A percentile compares a stretch with the other conserved stretches of the same genome.
These are phyloP conservation scores for Rhimphoctona megacephalus DNA, from an alignment of 2,888 invertebrate genomes.

Conservation along the genomic window DNA sequence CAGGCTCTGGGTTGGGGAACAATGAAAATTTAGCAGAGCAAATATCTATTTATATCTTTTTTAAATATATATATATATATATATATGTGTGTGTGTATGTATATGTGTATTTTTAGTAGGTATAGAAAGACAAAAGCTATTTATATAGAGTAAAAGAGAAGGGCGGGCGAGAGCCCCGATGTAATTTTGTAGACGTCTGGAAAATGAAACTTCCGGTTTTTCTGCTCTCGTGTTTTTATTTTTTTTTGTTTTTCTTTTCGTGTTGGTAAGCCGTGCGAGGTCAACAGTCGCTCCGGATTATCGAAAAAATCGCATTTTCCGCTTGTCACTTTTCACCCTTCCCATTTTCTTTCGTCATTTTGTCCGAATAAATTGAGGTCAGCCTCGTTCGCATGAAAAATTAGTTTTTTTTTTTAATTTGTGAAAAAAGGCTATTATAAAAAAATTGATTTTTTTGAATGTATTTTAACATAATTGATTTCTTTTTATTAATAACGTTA, in stretches of 20 bases:
- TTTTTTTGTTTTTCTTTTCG: neutral
- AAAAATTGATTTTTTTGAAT: constrained; percentile 1
- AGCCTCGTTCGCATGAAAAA: constrained; percentile 3
- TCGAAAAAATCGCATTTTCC: no score
- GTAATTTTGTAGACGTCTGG: constrained; percentile 63
- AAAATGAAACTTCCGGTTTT: constrained; percentile 64
- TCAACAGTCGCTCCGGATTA: no score
- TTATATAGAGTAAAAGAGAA: constrained; percentile 37
- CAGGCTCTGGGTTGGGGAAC: neutral
- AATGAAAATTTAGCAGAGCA: constrained; percentile 14
- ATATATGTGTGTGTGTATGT: neutral
- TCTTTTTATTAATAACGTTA: constrained; percentile 1
- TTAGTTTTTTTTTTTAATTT: neutral
- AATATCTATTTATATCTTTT: neutral
- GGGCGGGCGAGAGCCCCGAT: constrained; percentile 57
- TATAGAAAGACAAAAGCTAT: constrained; percentile 25
- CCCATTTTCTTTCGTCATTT: no score
- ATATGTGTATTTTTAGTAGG: neutral
- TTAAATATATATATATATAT: neutral
- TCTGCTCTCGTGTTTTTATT: constrained; percentile 6
- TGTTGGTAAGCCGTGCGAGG: neutral
- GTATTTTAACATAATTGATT: neutral
- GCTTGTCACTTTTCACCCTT: no score
- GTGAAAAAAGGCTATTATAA: neutral
- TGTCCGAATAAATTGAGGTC: neutral